Evolutionary conservation across 2,888 invertebrate genomes (phyloP).

Genomic region (Eupeodes latifasciatus): DNA sequence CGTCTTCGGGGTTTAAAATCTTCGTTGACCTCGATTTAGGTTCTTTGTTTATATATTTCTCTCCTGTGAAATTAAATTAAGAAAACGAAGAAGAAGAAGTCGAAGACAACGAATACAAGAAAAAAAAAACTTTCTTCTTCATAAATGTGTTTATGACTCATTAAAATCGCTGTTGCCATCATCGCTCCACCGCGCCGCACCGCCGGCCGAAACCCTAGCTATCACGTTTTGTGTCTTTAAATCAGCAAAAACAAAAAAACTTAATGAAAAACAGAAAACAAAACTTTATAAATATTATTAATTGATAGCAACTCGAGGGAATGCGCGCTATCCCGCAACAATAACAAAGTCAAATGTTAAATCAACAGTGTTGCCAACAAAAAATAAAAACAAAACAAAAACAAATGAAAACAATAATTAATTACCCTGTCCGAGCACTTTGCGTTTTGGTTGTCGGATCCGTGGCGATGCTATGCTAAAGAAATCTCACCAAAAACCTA

Average conservation of each 20-base stretch:
- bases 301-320: constrained; percentile 50
- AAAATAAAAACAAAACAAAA: not conserved
- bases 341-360: constrained; percentile 29
- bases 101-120: not conserved
- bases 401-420: constrained; percentile 54
- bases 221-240: constrained; percentile 2
- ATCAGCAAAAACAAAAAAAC: constrained; percentile 15
- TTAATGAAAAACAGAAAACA: constrained; percentile 3
- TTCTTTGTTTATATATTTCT: constrained; percentile 25
- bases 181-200: too few species aligned
- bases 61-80: constrained; percentile 5
- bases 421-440: constrained; percentile 44
- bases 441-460: constrained; percentile 3
- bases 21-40: constrained; percentile 70
- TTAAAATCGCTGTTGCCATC: constrained; percentile 21
- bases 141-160: constrained; percentile 59
- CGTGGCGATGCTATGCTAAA: not conserved
- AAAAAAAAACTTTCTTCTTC: constrained; percentile 52
- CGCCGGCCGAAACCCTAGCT: constrained; percentile 42
- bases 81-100: not conserved
- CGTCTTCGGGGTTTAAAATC: constrained; percentile 55
- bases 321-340: constrained; percentile 10
- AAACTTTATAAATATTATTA: constrained; percentile 41
- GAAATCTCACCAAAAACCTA: not conserved
- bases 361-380: constrained; percentile 66